Conservation (phyloP, 2,797 vertebrate species). For the Champsocephalus gunnari region DNA sequence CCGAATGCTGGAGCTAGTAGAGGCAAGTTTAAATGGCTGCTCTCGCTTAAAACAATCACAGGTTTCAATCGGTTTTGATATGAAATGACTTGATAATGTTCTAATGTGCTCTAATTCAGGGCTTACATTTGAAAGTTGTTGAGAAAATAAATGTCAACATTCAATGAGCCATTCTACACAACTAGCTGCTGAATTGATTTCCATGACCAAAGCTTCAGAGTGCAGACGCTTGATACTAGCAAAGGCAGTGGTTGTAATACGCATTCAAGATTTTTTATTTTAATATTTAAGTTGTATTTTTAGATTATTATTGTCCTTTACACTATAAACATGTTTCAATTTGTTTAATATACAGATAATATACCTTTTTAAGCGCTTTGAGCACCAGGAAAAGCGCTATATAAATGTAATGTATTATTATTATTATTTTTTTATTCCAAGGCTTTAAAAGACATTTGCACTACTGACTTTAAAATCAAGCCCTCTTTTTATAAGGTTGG, state of each 20-base stretch:
- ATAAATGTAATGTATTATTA: no score
- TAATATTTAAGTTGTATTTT: no score
- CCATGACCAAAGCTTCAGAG: background rate
- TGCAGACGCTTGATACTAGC: background rate
- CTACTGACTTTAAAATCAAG: no score
- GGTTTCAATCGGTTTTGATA: background rate
- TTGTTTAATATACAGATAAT: no score
- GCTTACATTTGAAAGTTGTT: background rate
- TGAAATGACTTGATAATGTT: background rate
- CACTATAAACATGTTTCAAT: no score
- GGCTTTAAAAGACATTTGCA: no score
- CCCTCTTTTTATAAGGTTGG: no score
- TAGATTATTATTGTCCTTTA: no score
- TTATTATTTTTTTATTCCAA: no score
- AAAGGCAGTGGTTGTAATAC: background rate
- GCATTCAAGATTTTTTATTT: background rate
- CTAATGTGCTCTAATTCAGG: background rate
- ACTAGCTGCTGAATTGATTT: background rate
- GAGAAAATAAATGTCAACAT: background rate
- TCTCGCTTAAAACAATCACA: background rate
- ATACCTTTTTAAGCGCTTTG: no score
- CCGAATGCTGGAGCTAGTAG: slow-evolving; percentile 88
- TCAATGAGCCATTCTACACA: background rate
- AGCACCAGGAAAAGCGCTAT: no score
- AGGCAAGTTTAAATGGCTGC: slow-evolving; percentile 77